Conservation (phyloP, 2,888 invertebrate genomes). For the Carterocephalus palaemon region DNA sequence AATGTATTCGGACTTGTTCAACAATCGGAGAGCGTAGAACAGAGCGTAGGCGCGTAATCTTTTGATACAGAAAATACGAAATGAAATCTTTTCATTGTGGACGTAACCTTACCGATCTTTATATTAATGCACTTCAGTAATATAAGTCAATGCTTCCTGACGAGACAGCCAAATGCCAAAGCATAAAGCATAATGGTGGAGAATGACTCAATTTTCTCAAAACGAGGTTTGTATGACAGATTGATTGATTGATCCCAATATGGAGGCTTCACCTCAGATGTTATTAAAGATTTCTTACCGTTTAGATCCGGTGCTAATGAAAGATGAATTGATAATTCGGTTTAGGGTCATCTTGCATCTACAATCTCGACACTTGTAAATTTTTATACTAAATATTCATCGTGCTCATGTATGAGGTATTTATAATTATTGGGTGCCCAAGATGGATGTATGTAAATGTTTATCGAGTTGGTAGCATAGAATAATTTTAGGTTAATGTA, state of each 20-base stretch:
- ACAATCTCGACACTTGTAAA: constrained; percentile 2
- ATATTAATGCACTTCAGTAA: constrained; percentile 19
- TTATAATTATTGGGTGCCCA: too few species aligned
- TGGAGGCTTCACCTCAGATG: constrained; percentile 12
- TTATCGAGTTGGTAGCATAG: too few species aligned
- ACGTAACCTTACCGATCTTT: constrained; percentile 6
- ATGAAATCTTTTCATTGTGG: neutral
- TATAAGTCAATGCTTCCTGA: constrained; percentile 23
- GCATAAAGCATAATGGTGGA: constrained; percentile 40
- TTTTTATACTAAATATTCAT: constrained; percentile 1
- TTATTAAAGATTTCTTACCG: constrained; percentile 27
- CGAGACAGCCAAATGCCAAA: constrained; percentile 27
- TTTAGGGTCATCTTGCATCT: constrained; percentile 3
- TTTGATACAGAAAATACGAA: too few species aligned
- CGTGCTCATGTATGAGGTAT: too few species aligned
- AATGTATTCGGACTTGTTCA: too few species aligned
- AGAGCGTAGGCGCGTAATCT: too few species aligned
- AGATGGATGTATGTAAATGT: too few species aligned
- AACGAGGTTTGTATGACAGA: constrained; percentile 36
- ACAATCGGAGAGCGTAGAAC: too few species aligned
- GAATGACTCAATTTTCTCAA: constrained; percentile 53
- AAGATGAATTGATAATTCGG: constrained; percentile 14
- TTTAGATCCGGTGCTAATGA: constrained; percentile 27
- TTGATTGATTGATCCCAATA: constrained; percentile 44
- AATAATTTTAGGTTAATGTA: too few species aligned